Evolutionary conservation across 1,140 invertebrate species (phyloP).

Genomic region (Caenorhabditis latens): DNA sequence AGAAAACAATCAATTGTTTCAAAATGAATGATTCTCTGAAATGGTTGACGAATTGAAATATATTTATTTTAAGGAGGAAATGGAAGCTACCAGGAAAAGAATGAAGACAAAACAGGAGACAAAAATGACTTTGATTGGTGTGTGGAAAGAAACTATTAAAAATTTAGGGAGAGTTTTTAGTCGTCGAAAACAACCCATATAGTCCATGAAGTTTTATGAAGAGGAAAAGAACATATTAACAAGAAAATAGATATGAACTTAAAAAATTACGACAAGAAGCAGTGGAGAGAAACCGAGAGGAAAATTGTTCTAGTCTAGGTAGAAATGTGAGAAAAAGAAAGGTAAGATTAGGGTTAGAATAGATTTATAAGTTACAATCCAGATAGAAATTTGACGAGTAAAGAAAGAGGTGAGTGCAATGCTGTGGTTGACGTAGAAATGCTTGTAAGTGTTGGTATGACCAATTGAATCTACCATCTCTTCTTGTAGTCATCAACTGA

Average conservation of each 20-base stretch:
- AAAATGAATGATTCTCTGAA: neutral
- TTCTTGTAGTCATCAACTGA: conserved; percentile 99
- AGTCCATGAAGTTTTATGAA: conserved; percentile 41
- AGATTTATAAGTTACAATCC: conserved; percentile 22
- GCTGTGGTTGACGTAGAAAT: conserved; percentile 36
- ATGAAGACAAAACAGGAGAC: neutral
- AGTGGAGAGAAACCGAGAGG: conserved; percentile 22
- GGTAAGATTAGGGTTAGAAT: neutral
- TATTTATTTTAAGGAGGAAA: neutral
- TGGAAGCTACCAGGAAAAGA: conserved; percentile 12
- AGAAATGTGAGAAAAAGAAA: neutral
- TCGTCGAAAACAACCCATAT: conserved; percentile 36
- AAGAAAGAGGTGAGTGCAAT: conserved; percentile 11
- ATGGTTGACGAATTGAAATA: neutral
- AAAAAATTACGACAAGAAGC: conserved; percentile 46
- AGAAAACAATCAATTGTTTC: conserved; percentile 20
- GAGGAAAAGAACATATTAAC: neutral
- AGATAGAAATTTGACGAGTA: neutral
- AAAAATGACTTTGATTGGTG: conserved; percentile 29
- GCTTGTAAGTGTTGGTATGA: neutral
- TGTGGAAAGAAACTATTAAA: neutral
- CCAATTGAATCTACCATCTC: conserved; percentile 84
- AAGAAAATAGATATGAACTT: conserved; percentile 38
- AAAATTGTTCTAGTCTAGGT: conserved; percentile 21
- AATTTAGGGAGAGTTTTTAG: neutral